phyloP scores from a whole-genome alignment of 1,140 invertebrate species.

The Cydia fagiglandana region DNA sequence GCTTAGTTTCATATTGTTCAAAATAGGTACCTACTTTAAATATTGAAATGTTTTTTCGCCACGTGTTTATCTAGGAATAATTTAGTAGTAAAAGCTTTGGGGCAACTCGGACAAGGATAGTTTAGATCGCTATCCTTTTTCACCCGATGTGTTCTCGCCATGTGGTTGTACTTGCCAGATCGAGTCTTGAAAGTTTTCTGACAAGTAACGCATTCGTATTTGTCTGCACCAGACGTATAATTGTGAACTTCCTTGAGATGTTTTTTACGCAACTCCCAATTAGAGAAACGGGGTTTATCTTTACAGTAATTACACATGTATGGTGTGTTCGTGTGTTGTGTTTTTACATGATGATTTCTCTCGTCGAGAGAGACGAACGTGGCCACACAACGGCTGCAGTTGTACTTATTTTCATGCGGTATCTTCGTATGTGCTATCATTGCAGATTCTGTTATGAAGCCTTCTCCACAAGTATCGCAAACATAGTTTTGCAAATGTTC shows the following conservation, averaged over 20 bases:
- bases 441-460: conserved; percentile 69
- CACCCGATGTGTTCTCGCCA: conserved; percentile 63
- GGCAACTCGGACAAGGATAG: conserved; percentile 64
- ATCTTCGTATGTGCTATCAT: conserved; percentile 72
- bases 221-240: conserved; percentile 64
- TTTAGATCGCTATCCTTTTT: conserved; percentile 66
- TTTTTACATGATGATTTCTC: conserved; percentile 68
- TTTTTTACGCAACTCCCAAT: conserved; percentile 67
- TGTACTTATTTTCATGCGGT: conserved; percentile 72
- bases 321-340: conserved; percentile 65
- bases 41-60: conserved; percentile 68
- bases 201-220: conserved; percentile 66
- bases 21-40: conserved; percentile 34
- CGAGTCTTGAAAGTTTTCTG: conserved; percentile 69
- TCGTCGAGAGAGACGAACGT: conserved; percentile 67
- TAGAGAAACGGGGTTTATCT: conserved; percentile 68
- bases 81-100: conserved; percentile 68
- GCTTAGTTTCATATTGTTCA: neutral
- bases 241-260: conserved; percentile 70
- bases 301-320: conserved; percentile 69
- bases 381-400: conserved; percentile 63
- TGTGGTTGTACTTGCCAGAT: conserved; percentile 73
- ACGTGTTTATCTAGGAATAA: conserved; percentile 71
- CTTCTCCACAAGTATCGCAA: conserved; percentile 70
- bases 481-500: conserved; percentile 73